Conservation (phyloP, 1,140 invertebrate species). For the Procambarus clarkii region DNA sequence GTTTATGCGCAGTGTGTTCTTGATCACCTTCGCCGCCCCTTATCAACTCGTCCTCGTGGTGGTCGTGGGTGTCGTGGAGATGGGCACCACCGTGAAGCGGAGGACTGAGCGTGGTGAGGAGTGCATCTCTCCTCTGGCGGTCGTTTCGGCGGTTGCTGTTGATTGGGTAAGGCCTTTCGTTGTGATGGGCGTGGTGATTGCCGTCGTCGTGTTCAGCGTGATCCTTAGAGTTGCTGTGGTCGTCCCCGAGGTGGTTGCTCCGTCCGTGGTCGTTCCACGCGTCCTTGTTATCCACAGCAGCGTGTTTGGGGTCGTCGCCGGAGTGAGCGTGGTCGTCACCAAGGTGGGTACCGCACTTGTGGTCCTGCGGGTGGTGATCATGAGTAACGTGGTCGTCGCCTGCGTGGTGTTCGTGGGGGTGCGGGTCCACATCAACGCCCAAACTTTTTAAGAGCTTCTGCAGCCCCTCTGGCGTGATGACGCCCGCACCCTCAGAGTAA, state of each 20-base stretch:
- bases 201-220: not conserved
- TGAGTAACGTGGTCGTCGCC: slow-evolving; percentile 36
- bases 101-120: not conserved
- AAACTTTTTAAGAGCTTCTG: not conserved
- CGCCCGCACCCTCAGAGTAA: slow-evolving; percentile 10
- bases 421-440: not conserved
- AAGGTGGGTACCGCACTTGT: not conserved
- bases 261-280: slow-evolving; percentile 4
- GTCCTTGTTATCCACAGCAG: not conserved
- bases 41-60: not conserved
- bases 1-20: not conserved
- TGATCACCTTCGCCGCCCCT: not conserved
- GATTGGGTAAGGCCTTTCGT: not conserved
- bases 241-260: slow-evolving; percentile 13
- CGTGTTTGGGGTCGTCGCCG: slow-evolving; percentile 17
- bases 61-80: slow-evolving; percentile 12
- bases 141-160: not conserved
- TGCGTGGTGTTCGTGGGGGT: not conserved
- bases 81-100: not conserved
- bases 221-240: slow-evolving; percentile 30
- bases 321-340: not conserved
- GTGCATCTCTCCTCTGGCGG: not conserved
- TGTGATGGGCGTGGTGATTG: not conserved
- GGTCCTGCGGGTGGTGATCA: slow-evolving; percentile 31
- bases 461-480: slow-evolving; percentile 37